These are phyloP conservation scores for Neelides folsomi DNA, from an alignment of 2,888 invertebrate genomes.

Conservation along the genomic window DNA sequence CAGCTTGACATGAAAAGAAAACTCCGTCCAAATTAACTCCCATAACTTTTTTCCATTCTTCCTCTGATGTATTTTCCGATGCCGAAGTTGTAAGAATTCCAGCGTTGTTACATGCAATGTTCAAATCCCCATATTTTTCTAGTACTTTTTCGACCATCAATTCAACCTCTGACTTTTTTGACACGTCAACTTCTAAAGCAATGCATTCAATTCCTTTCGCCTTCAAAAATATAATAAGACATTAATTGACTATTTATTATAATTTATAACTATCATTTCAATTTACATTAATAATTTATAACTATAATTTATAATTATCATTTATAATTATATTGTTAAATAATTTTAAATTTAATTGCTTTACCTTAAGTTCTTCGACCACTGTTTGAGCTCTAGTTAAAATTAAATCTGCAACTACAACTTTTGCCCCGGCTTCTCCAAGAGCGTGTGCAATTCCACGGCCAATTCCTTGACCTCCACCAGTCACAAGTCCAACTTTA, in stretches of 20 bases:
- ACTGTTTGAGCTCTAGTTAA: constrained; percentile 25
- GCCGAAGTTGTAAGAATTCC: constrained; percentile 19
- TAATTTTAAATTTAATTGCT: too few relatives aligned
- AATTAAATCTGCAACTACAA: constrained; percentile 30
- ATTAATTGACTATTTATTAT: too few relatives aligned
- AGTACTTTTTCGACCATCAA: constrained; percentile 26
- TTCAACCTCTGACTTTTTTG: constrained; percentile 28
- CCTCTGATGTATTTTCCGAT: constrained; percentile 16
- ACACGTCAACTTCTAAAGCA: constrained; percentile 31
- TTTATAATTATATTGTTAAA: too few relatives aligned
- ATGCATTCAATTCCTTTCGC: constrained; percentile 23
- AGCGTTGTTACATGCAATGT: constrained; percentile 31
- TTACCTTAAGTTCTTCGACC: constrained; percentile 15
- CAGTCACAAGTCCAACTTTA: constrained; percentile 31
- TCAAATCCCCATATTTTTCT: constrained; percentile 23
- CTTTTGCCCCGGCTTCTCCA: constrained; percentile 31
- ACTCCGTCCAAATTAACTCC: constrained; percentile 31
- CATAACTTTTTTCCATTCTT: constrained; percentile 29
- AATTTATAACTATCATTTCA: too few relatives aligned
- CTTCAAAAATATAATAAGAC: too few relatives aligned
- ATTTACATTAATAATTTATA: too few relatives aligned
- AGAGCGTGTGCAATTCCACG: constrained; percentile 25
- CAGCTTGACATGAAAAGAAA: constrained; percentile 32
- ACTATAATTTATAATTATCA: too few relatives aligned
- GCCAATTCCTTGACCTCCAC: constrained; percentile 18